These are phyloP conservation scores for Eulithis testata DNA, from an alignment of 2,888 invertebrate genomes.

Conservation along the genomic window DNA sequence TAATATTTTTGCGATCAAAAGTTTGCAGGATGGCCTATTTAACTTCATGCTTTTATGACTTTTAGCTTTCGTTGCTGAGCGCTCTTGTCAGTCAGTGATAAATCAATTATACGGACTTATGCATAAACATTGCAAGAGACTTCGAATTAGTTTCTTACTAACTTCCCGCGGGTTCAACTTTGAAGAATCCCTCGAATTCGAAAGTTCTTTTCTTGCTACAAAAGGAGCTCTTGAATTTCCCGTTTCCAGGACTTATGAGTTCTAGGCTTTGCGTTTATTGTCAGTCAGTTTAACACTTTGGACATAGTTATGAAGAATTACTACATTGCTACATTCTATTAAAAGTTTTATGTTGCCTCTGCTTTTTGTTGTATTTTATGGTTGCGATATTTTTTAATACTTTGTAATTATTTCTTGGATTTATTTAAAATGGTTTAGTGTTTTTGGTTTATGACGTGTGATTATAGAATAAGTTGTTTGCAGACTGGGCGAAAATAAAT, in stretches of 20 bases:
- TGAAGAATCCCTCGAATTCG: background rate
- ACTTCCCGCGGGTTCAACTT: background rate
- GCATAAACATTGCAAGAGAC: background rate
- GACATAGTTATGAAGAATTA: no score
- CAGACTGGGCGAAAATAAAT: no score
- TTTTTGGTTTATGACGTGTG: background rate
- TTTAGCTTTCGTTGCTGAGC: background rate
- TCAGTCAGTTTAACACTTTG: background rate
- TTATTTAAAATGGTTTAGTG: background rate
- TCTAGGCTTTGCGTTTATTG: background rate
- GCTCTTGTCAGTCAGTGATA: background rate
- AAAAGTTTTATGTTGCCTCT: conserved; percentile 1
- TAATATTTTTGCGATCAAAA: no score
- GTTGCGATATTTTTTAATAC: conserved; percentile 1
- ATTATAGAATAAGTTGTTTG: no score
- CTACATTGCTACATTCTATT: no score
- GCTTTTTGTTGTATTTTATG: background rate
- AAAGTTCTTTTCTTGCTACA: background rate
- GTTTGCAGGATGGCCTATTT: no score
- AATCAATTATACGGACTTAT: background rate
- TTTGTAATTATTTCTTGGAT: background rate
- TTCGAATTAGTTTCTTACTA: background rate
- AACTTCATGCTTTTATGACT: no score
- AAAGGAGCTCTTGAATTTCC: background rate
- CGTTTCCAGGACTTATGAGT: background rate